Conservation (phyloP, 2,113 vertebrate genomes). For the Neoarius graeffei region DNA sequence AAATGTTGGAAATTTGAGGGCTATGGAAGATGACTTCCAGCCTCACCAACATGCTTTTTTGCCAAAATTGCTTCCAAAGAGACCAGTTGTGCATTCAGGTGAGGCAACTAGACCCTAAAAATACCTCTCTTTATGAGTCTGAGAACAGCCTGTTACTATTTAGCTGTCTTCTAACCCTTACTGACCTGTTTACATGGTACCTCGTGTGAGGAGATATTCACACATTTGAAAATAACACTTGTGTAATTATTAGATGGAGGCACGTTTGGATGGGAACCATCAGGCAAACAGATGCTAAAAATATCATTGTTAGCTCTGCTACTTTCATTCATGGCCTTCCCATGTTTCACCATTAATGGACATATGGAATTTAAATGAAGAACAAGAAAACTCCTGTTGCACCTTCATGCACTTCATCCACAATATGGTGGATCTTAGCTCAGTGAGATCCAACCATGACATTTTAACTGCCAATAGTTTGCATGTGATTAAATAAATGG, state of each 20-base stretch:
- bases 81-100: constrained; percentile 72
- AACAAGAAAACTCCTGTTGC: constrained; percentile 5
- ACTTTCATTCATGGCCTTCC: constrained; percentile 24
- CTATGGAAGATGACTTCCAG: constrained; percentile 64
- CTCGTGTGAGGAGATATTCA: constrained; percentile 56
- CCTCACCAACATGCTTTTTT: constrained; percentile 58
- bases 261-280: constrained; percentile 60
- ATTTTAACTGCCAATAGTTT: background rate
- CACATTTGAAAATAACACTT: constrained; percentile 69
- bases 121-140: constrained; percentile 65
- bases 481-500: background rate
- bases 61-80: constrained; percentile 70
- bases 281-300: constrained; percentile 74
- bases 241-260: constrained; percentile 66
- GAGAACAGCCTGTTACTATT: constrained; percentile 70
- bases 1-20: constrained; percentile 54
- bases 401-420: background rate
- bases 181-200: constrained; percentile 72
- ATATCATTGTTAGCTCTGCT: constrained; percentile 57
- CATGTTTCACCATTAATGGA: constrained; percentile 3
- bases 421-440: background rate
- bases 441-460: background rate
- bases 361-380: background rate
- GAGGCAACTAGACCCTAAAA: constrained; percentile 66
- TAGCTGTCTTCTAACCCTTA: constrained; percentile 68